phyloP scores from a whole-genome alignment of 2,888 invertebrate species.

The Micropterix aruncella region DNA sequence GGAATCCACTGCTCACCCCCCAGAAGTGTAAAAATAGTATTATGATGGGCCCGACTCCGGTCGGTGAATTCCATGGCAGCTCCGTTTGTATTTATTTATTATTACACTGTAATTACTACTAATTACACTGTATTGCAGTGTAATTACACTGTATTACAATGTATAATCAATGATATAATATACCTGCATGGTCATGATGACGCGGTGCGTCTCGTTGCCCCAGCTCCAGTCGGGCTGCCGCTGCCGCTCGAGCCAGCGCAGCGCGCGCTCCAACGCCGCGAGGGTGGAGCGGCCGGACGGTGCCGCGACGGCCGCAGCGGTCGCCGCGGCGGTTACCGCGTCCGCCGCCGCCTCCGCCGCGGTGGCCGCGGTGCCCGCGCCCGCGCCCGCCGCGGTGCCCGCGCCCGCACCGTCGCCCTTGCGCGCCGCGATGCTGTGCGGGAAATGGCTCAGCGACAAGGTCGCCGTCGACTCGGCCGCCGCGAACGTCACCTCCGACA shows the following conservation, averaged over 20 bases:
- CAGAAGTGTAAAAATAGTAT: too few species aligned
- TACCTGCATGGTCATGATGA: conserved; percentile 65
- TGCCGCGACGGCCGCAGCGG: conserved; percentile 8
- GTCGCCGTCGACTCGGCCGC: neutral
- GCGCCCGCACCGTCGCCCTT: neutral
- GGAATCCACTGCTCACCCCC: too few species aligned
- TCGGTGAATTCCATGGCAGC: too few species aligned
- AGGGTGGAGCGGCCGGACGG: conserved; percentile 32
- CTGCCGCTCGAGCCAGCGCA: conserved; percentile 60
- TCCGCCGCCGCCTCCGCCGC: neutral
- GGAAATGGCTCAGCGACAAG: neutral
- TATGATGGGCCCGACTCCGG: too few species aligned
- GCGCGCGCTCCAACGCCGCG: conserved; percentile 48
- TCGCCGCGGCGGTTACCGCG: neutral
- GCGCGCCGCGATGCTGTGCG: neutral
- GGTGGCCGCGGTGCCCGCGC: neutral
- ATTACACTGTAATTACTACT: too few species aligned
- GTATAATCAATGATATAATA: too few species aligned
- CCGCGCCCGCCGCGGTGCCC: neutral
- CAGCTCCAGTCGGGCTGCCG: conserved; percentile 67
- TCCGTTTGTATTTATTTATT: too few species aligned
- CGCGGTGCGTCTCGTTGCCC: conserved; percentile 74
- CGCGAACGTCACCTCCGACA: neutral
- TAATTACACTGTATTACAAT: too few species aligned
- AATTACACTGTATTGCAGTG: too few species aligned